Base-by-base conservation (phyloP, 2,797 vertebrate genomes). In the Chaenodraco wilsoni region DNA sequence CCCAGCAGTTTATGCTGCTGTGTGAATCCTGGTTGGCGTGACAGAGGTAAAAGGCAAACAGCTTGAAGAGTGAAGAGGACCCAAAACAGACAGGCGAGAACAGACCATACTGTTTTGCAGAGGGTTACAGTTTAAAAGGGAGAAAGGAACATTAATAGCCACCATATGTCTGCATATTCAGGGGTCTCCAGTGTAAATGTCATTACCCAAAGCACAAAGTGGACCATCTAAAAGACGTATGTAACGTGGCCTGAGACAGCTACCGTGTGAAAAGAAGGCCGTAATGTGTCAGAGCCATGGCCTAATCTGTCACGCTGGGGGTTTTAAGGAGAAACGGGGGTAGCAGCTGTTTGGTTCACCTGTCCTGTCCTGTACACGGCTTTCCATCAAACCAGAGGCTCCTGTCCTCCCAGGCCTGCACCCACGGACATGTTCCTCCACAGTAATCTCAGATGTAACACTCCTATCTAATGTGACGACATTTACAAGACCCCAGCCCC, bases 321-420 rank as follows among this genome's bases (percentile, higher is more conserved):
- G 57, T 88, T 87, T 89, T 82, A 82, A 81, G 82, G 78, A 81
- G 83, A 88, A 82, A 82, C 31, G 57, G 79, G 80, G 86, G 80
- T 81, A 91, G 85, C 93, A 94, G 93, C 92, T 93, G 93, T 85
- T 90, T 83, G 78, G 76, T 89, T 94, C 92, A 93, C 90, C 93
- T 94, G 94, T 90, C 92, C 90, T 84, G 84, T 92, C 87, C 90
- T 86, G 86, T 87, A 91, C 89, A 91, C 83, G 87, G 89, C 87
- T 94, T 88, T 88, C 86, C 83, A 87, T 93, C 91, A 90, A 87
- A 86, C 82, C 79, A 68, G 70, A 69, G 73, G 82, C 79, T 82
- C 74, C 74, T 78, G 74, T 87, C 85, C 78, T 84, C 72, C 2
- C 70, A 31, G 80, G 69, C 81, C 77, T 16, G 62, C 74, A 57